Conservation (phyloP, 37 sponge, comb jelly and placozoan species). For the Lycopodina hypogea region DNA sequence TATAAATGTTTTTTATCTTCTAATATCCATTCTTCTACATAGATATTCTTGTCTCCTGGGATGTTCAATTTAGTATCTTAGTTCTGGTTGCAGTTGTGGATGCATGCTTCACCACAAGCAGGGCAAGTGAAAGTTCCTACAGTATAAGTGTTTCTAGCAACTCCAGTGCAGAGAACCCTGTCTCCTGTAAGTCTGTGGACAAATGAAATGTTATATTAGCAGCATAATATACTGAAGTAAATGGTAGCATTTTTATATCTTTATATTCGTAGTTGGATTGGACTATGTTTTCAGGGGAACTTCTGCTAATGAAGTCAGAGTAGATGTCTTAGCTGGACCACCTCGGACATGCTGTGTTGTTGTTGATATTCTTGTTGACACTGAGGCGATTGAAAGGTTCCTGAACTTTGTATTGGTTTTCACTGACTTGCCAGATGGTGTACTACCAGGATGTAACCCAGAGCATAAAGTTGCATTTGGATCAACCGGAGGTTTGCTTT, state of each 20-base stretch:
- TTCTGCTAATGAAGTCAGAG: neutral
- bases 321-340: neutral
- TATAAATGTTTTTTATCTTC: too few relatives aligned
- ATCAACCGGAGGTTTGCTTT: slow-evolving; percentile 10
- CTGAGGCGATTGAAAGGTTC: neutral
- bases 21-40: neutral
- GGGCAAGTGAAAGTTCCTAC: neutral
- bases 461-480: slow-evolving; percentile 8
- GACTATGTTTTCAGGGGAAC: slow-evolving; percentile 3
- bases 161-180: neutral
- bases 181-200: neutral
- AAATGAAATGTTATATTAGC: neutral
- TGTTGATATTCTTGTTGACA: neutral
- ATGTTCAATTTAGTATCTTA: neutral
- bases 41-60: neutral
- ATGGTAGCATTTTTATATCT: too few relatives aligned
- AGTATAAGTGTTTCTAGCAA: neutral
- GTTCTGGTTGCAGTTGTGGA: neutral
- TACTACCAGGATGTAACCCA: neutral
- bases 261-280: neutral
- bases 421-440: slow-evolving; percentile 3
- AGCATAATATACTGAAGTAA: neutral
- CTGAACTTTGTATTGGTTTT: slow-evolving; percentile 8
- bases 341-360: neutral
- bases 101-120: slow-evolving; percentile 1